Conservation (phyloP, 2,797 vertebrate species). For the Hybognathus amarus region DNA sequence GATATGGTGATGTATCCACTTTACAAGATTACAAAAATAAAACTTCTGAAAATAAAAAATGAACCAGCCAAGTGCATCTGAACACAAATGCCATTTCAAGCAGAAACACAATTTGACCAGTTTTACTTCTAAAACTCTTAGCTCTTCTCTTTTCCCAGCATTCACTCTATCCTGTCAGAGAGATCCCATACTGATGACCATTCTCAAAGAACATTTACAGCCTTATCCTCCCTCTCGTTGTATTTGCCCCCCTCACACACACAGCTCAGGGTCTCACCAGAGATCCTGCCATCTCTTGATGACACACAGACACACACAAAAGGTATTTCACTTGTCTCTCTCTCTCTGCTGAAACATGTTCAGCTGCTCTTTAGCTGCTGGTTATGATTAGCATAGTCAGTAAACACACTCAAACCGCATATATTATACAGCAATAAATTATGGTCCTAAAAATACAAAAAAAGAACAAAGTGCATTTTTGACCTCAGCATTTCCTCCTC, state of each 20-base stretch:
- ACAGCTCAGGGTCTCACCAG: not conserved
- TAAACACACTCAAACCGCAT: slow-evolving; percentile 13
- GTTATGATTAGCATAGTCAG: not conserved
- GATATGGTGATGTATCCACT: not conserved
- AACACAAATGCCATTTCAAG: not conserved
- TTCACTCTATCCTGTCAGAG: slow-evolving; percentile 14
- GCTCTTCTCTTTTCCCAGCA: not conserved
- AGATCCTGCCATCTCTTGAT: not conserved
- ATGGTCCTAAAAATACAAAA: slow-evolving; percentile 18
- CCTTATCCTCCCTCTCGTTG: not conserved
- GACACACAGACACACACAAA: slow-evolving; percentile 4
- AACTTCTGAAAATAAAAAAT: not conserved
- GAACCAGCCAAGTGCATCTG: not conserved
- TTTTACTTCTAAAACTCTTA: not conserved
- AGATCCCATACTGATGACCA: not conserved
- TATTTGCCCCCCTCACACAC: not conserved
- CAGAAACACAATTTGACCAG: not conserved
- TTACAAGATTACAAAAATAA: not conserved
- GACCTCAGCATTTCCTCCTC: slow-evolving; percentile 12
- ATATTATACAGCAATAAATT: slow-evolving; percentile 13
- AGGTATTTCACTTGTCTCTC: slow-evolving; percentile 2
- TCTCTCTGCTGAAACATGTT: not conserved
- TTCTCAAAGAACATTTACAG: not conserved
- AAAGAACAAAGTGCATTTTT: slow-evolving; percentile 15
- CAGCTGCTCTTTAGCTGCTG: not conserved